A percentile compares a stretch with the other conserved stretches of the same genome.
phyloP scores from a whole-genome alignment of 1,140 invertebrate genomes.

The Zaprionus gabonicus region DNA sequence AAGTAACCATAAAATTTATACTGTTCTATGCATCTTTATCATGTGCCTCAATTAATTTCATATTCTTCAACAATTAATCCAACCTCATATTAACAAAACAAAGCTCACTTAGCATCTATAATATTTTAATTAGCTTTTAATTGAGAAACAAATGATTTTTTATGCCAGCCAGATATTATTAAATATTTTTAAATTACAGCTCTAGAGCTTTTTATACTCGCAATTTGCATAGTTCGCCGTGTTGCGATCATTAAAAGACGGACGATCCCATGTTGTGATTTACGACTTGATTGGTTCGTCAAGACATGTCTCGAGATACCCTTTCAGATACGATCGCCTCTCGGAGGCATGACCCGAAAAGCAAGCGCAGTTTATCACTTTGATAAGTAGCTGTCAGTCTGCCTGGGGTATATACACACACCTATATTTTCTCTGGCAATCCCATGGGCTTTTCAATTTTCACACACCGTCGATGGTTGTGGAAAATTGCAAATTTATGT shows the following conservation, averaged over 20 bases:
- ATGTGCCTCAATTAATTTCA: background rate
- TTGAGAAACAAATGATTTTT: background rate
- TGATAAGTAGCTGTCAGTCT: conserved; percentile 43
- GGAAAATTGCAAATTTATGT: conserved; percentile 55
- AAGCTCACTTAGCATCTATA: background rate
- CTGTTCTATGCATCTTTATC: too few relatives aligned
- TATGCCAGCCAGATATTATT: background rate
- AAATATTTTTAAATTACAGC: background rate
- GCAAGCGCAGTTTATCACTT: conserved; percentile 37
- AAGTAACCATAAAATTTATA: too few relatives aligned
- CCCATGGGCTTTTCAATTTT: conserved; percentile 28
- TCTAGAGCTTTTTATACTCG: background rate
- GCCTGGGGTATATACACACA: conserved; percentile 15
- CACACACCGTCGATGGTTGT: conserved; percentile 24
- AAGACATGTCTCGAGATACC: conserved; percentile 7
- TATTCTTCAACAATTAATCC: background rate
- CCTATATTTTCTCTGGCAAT: conserved; percentile 13
- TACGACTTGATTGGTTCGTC: conserved; percentile 6
- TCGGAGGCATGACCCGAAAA: conserved; percentile 40
- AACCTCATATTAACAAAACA: background rate
- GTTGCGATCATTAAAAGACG: background rate
- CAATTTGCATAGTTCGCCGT: conserved; percentile 1
- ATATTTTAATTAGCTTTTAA: background rate
- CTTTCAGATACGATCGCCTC: conserved; percentile 13
- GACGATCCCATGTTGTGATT: conserved; percentile 7